Base-by-base conservation (phyloP, 1,140 invertebrate species). In the Araneus ventricosus region DNA sequence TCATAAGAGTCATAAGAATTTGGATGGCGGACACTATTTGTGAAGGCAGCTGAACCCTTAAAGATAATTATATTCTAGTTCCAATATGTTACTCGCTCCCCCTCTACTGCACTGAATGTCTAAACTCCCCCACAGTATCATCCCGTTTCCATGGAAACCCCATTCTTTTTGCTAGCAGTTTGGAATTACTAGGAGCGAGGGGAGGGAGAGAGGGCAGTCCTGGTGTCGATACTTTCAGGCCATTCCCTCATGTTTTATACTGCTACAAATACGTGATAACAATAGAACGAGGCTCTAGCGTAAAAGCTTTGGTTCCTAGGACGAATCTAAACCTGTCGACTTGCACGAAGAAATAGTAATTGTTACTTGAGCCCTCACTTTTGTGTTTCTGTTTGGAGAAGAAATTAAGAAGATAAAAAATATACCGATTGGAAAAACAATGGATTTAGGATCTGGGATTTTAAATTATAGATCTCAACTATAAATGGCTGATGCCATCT, bases 251-350 rank as follows among this genome's bases (percentile, higher is more conserved):
- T 75, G 88, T 90, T 70, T 70, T 90, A 90, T 90, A 52, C 67
- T 75, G 75, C 88, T 87, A 90, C 88, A 90, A 90, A 90, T 90
- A 90, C 57, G 88, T 90, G 88, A 79, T 90, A 90, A 75, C 63
- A 90, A 90, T 90, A 59, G 88, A 2, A 70, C 27, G 30, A 37
- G 34, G 14, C 61, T 82, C 59, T n/a, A 20, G 34, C 67, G 5
- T 37, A 30, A 17, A 75, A 6, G 30, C 67, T 75, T 20, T 6
- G 30, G 30, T 30, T 75, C 30, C 30, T 75, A 20, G 14, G 67
- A 20, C 27, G 30, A 75, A 75, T 37, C 67, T 75, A 17, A 20
- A 3, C 61, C 24, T 24, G 0, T 63, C 2, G n/a, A 67, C 14
- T 17, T 10, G 8, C 34, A 34, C 2, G 20, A 34, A 75, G 30